Conservation (phyloP, 2,888 invertebrate genomes). For the Hemaris fuciformis region DNA sequence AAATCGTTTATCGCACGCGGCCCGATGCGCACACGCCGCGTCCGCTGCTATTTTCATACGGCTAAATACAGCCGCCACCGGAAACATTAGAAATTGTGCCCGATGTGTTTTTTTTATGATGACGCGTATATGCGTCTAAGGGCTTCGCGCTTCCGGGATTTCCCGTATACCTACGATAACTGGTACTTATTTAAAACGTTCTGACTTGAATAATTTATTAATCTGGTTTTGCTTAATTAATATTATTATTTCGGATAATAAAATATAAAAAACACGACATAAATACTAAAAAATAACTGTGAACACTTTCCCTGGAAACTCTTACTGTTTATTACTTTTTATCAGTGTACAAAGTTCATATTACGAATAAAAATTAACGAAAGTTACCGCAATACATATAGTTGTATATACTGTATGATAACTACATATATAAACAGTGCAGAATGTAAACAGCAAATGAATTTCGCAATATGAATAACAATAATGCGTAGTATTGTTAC, state of each 20-base stretch:
- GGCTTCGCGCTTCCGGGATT: constrained; percentile 2
- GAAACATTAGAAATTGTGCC: constrained; percentile 50
- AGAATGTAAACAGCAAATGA: not conserved
- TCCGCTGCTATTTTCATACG: constrained; percentile 61
- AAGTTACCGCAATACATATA: too few species aligned
- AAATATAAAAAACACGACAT: too few species aligned
- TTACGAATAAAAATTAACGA: too few species aligned
- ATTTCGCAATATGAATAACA: not conserved
- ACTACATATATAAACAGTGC: not conserved
- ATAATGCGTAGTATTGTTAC: not conserved
- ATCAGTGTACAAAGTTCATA: too few species aligned
- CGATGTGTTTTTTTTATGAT: constrained; percentile 24
- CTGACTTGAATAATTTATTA: not conserved
- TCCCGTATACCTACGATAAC: not conserved
- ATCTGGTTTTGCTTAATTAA: too few species aligned
- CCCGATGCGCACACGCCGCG: constrained; percentile 52
- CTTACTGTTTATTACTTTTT: too few species aligned
- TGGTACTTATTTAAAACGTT: not conserved
- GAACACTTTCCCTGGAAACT: too few species aligned
- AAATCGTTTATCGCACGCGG: constrained; percentile 57
- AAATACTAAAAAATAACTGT: too few species aligned
- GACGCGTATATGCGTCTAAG: not conserved
- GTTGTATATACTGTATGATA: not conserved
- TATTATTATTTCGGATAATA: too few species aligned
- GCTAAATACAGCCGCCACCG: constrained; percentile 68